Evolutionary conservation across 1,140 invertebrate species (phyloP).

Genomic region (Drosophila willistoni): DNA sequence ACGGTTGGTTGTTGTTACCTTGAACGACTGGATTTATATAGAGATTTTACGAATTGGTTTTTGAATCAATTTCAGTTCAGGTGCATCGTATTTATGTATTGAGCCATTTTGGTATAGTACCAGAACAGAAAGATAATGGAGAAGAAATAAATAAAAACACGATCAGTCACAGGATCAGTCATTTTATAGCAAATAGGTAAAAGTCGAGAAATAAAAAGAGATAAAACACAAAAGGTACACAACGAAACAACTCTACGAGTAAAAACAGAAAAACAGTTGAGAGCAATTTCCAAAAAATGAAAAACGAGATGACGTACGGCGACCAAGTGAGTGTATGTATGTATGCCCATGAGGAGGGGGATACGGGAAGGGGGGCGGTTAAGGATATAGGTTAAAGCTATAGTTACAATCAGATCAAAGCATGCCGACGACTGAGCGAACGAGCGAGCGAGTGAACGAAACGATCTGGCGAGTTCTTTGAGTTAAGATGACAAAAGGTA

Average conservation of each 20-base stretch:
- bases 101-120: conserved; percentile 22
- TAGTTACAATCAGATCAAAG: conserved; percentile 51
- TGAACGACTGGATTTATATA: conserved; percentile 63
- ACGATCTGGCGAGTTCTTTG: conserved; percentile 19
- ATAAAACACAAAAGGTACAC: background rate
- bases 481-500: conserved; percentile 16
- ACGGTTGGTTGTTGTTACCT: conserved; percentile 53
- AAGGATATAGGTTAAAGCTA: conserved; percentile 25
- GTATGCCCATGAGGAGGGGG: conserved; percentile 43
- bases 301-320: conserved; percentile 23
- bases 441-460: conserved; percentile 46
- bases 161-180: conserved; percentile 20
- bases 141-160: conserved; percentile 6
- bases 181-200: conserved; percentile 30
- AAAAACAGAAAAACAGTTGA: conserved; percentile 38
- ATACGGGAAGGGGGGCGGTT: conserved; percentile 6
- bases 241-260: conserved; percentile 9
- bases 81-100: conserved; percentile 38
- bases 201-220: background rate
- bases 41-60: conserved; percentile 30
- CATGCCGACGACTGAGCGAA: conserved; percentile 57
- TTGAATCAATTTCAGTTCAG: conserved; percentile 36
- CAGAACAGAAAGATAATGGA: conserved; percentile 57
- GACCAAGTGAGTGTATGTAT: conserved; percentile 25
- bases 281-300: conserved; percentile 25